A percentile compares a stretch with the other conserved stretches of the same genome.
phyloP scores from a whole-genome alignment of 2,797 vertebrate genomes.

The Epinephelus coioides region DNA sequence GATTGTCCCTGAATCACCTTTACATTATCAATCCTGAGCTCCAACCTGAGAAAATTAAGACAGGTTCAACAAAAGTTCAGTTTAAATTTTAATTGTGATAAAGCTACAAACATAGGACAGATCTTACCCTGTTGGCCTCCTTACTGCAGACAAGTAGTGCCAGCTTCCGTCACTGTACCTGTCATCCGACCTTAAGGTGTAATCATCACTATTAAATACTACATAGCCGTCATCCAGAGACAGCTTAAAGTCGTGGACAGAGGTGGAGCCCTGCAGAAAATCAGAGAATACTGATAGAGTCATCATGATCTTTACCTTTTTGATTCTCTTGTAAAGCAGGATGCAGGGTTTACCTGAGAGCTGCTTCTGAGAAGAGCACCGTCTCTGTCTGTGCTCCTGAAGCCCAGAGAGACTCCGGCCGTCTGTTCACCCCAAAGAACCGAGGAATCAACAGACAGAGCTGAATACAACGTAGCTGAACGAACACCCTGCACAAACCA shows the following conservation, averaged over 20 bases:
- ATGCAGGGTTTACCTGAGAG: slow-evolving; percentile 59
- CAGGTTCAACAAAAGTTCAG: not conserved
- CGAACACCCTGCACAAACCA: slow-evolving; percentile 58
- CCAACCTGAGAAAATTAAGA: slow-evolving; percentile 61
- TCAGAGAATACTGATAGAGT: slow-evolving; percentile 2
- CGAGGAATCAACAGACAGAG: slow-evolving; percentile 42
- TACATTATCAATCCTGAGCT: slow-evolving; percentile 71
- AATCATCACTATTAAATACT: slow-evolving; percentile 56
- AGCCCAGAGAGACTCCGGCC: slow-evolving; percentile 69
- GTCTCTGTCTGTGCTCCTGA: slow-evolving; percentile 55
- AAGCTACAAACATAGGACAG: not conserved
- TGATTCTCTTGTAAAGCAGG: not conserved
- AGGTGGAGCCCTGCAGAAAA: slow-evolving; percentile 35
- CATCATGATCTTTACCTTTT: slow-evolving; percentile 7
- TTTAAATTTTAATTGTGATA: not conserved
- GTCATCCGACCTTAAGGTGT: slow-evolving; percentile 62
- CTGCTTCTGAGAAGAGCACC: slow-evolving; percentile 59
- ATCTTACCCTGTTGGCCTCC: slow-evolving; percentile 59
- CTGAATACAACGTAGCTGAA: slow-evolving; percentile 45
- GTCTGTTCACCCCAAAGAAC: slow-evolving; percentile 1
- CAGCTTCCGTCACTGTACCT: slow-evolving; percentile 75
- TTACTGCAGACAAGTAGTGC: slow-evolving; percentile 75
- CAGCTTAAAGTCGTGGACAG: slow-evolving; percentile 57
- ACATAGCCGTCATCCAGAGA: slow-evolving; percentile 68
- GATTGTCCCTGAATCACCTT: slow-evolving; percentile 35